A percentile compares a stretch with the other conserved stretches of the same genome.
Conservation (phyloP, 2,888 invertebrate species). For the Mimachlamys varia region DNA sequence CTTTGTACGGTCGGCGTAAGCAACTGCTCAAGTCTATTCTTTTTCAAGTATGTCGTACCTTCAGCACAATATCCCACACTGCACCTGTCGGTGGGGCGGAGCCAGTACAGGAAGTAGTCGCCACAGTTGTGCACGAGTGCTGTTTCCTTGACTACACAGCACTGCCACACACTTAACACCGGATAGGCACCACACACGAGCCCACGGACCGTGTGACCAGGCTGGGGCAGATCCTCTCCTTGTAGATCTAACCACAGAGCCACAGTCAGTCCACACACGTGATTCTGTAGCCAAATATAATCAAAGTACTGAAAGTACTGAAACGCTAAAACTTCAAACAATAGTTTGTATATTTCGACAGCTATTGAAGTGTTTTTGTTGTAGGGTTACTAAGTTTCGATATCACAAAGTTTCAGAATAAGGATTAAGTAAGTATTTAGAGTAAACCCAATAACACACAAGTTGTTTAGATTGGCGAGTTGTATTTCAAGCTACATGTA, state of each 20-base stretch:
- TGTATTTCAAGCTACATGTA: no score
- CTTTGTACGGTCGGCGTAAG: no score
- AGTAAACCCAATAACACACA: no score
- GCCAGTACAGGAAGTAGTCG: conserved; percentile 60
- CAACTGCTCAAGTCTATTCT: no score
- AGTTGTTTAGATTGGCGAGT: no score
- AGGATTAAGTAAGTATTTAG: no score
- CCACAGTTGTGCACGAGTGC: conserved; percentile 61
- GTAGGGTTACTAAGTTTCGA: no score
- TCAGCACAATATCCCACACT: conserved; percentile 64
- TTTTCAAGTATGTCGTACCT: conserved; percentile 51
- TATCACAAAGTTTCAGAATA: no score
- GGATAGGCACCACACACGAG: conserved; percentile 62
- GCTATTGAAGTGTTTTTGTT: no score
- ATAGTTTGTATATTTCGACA: no score
- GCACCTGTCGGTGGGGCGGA: conserved; percentile 63
- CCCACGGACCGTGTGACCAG: conserved; percentile 49
- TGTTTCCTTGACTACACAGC: conserved; percentile 62
- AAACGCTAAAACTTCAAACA: no score
- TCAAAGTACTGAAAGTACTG: no score
- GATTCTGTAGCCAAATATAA: conserved; percentile 52
- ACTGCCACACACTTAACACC: conserved; percentile 65
- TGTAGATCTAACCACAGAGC: conserved; percentile 62
- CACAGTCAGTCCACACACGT: conserved; percentile 57
- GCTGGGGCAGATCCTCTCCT: conserved; percentile 50